Base-by-base conservation (phyloP, 1,140 invertebrate genomes). In the Microplitis mediator region DNA sequence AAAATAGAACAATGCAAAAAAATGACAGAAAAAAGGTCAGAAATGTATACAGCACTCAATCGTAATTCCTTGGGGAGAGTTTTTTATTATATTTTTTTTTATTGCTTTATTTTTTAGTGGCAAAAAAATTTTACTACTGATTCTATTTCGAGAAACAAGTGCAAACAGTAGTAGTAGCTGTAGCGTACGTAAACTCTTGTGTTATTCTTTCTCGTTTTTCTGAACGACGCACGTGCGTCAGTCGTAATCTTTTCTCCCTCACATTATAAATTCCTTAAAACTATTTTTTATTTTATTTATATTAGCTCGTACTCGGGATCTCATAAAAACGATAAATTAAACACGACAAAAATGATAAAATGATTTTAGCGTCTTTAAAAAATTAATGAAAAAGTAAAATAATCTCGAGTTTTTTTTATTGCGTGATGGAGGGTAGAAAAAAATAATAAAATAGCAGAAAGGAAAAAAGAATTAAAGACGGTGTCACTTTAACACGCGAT, bases 81-180 rank as follows among this genome's bases (percentile, higher is more conserved):
- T 71, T 60, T 74, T 67, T 64, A n/a, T 66, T 60, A 62, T 31
- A 45, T 63, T 54, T 35, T 45, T 8, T 72, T 69, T 61, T 72
- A 23, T 23, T 23, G 23, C 23, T 23, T 2, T 23, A 23, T 23
- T 23, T 23, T 23, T 23, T 23, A 23, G 23, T 23, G 11, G 8
- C 39, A 45, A 45, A 45, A 23, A 45, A 45, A 45, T 63, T 67
- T 63, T 72, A 70, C 71, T 52, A 66, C 65, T 75, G 64, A 72
- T 75, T 75, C 74, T 75, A 75, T 75, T 75, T 75, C 54, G 69
- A 60, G 71, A 66, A 65, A 36, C 32, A 9, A 60, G 71, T 31
- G 45, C 54, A 54, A 54, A 60, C 36, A 69, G 54, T 35, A 50
- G 66, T 36, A 64, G 16, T 34, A 56, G 58, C 34, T 65, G 34